These are phyloP conservation scores for Musca vetustissima DNA, from an alignment of 1,140 invertebrate genomes.

Conservation along the genomic window DNA sequence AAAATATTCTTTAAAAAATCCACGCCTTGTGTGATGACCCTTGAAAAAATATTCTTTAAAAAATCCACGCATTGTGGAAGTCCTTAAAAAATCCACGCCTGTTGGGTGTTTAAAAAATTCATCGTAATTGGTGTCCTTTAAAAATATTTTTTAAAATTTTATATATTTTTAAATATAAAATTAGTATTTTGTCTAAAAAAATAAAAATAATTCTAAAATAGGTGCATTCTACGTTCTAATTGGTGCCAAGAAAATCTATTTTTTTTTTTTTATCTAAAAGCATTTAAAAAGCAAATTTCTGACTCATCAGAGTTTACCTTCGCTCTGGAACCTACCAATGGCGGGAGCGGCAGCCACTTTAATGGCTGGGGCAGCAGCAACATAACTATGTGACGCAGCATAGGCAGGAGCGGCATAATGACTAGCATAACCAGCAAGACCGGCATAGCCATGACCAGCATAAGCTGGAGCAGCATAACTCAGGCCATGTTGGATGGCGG, in stretches of 20 bases:
- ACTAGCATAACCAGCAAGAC: not conserved
- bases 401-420: constrained; percentile 26
- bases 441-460: not conserved
- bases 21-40: no score
- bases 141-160: no score
- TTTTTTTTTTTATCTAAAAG: no score
- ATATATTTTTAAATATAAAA: no score
- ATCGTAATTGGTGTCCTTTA: no score
- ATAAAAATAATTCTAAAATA: not conserved
- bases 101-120: no score
- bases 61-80: no score
- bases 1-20: no score
- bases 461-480: constrained; percentile 22
- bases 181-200: no score
- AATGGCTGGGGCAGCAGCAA: constrained; percentile 43
- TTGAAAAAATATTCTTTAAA: no score
- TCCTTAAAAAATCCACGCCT: no score
- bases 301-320: not conserved
- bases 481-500: constrained; percentile 17
- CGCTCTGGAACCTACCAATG: constrained; percentile 42
- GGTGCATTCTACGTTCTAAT: not conserved
- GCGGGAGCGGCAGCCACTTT: constrained; percentile 46
- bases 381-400: constrained; percentile 40
- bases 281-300: constrained; percentile 12
- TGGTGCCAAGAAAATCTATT: not conserved